A percentile compares a stretch with the other conserved stretches of the same genome.
Evolutionary conservation across 2,113 vertebrate genomes (phyloP).

Genomic region (Eurystomus gularis): DNA sequence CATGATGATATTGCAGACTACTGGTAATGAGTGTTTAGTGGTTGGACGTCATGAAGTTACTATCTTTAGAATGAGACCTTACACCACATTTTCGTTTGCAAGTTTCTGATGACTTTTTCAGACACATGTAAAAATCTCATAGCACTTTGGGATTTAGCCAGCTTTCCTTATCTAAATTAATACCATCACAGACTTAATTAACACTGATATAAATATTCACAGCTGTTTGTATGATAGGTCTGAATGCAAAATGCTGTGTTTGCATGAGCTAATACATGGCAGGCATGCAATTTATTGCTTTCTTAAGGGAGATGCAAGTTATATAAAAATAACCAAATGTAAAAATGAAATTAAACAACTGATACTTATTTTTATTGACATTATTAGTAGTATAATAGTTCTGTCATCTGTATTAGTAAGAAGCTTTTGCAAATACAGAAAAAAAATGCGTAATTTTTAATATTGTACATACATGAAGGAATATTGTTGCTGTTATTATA

Average conservation of each 20-base stretch:
- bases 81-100: neutral
- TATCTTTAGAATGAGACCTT: conserved; percentile 14
- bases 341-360: neutral
- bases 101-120: neutral
- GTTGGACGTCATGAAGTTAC: neutral
- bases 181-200: conserved; percentile 41
- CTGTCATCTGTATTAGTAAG: neutral
- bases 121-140: neutral
- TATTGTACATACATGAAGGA: neutral
- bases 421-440: neutral
- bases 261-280: conserved; percentile 13
- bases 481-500: neutral
- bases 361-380: neutral
- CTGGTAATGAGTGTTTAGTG: neutral
- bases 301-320: neutral
- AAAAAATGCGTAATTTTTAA: neutral
- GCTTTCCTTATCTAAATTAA: conserved; percentile 59
- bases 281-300: neutral
- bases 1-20: neutral
- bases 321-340: neutral
- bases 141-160: conserved; percentile 4
- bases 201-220: conserved; percentile 44
- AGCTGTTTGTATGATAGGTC: conserved; percentile 7
- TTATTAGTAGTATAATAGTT: neutral
- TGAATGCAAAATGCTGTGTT: conserved; percentile 26